Base-by-base conservation (phyloP, 2,888 invertebrate species). In the Oligia latruncula region DNA sequence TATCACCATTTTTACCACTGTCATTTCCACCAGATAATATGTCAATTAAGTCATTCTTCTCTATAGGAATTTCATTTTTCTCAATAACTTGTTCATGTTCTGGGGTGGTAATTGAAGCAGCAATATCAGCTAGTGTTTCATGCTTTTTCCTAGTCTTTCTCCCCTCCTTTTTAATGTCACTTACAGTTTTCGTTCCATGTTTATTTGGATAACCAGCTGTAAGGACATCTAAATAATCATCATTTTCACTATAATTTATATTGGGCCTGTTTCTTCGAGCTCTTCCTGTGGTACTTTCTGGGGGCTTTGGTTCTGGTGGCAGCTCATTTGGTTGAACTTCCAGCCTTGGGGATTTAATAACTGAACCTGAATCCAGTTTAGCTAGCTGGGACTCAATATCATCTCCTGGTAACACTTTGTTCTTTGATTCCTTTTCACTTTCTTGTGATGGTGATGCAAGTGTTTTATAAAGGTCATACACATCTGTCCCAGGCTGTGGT, bases 171-270 rank as follows among this genome's bases (percentile, higher is more conserved):
- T 96, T 95, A 87, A 95, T 90, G 80, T 97, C 96, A 93, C 93
- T 92, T 43, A 96, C 95, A 80, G 95, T 95, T 93, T 94, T 96
- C 83, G 93, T 95, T 79, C 85, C 90, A 87, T 93, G 92, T 93
- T 95, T 95, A 85, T 80, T 91, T 85, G 93, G 87, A 92, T 94
- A 91, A 92, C 93, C 87, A 92, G 97, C 87, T 93, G 97, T 93
- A 92, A 97, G 80, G 82, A 93, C 93, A 93, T 97, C 93, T 92
- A 97, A 89, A 94, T 97, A 94, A 94, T 97, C 93, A 96, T 97
- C 96, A 95, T 97, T 95, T 96, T 97, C 95, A 96, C 97, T 95
- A 95, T 97, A 97, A 90, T 97, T 97, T 77, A 97, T 94, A 90
- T 96, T 97, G 78, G 95, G 95, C 83, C 97, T 94, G 89, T 97